Evolutionary conservation across 2,113 vertebrate species (phyloP), one percentile per base, ranked within the genome.

Genomic region (Ictalurus punctatus): DNA sequence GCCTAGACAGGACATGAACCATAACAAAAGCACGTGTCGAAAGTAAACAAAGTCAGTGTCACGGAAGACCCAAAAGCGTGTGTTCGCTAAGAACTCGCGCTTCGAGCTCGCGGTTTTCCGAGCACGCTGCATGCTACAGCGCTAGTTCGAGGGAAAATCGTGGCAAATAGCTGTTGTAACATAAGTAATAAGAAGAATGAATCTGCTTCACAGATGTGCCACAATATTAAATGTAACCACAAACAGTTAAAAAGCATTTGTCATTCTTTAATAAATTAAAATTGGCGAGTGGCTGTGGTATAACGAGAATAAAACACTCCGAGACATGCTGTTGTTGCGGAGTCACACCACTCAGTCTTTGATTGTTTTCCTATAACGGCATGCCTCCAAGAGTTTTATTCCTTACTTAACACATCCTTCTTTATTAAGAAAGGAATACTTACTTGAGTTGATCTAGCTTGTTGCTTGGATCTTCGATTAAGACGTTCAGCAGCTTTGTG

Each of bases 401-500:
- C 3, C n/a, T 71, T 74, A 74, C 6, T 40, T 23, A 30, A 30
- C 65, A 30, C n/a, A 67, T 65, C 19, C 34, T 14, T 69, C 27
- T 30, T 69, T 30, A 69, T 37, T 37, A 44, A 37, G 30, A n/a
- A 63, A 83, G 54, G 40, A 25, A 61, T 56, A 81, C 89, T 86
- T 88, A 90, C 89, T 17, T 58, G n/a, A 90, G 30, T 83, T 74
- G 80, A 78, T 90, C 76, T 19, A 90, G 74, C 30, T 74, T 86
- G 59, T 37, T 56, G 56, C 73, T 40, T 48, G 89, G 86, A 76
- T 86, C 69, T n/a, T 90, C 89, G 44, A 90, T 21, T 12, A 85
- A 54, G n/a, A 30, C 19, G 6, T 76, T 82, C 4, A 90, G 23
- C 7, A 44, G 86, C 54, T 84, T 85, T 37, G 85, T 87, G 27